A percentile compares a stretch with the other conserved stretches of the same genome.
Evolutionary conservation across 2,888 invertebrate species (phyloP).

Genomic region (Meloe dianella): DNA sequence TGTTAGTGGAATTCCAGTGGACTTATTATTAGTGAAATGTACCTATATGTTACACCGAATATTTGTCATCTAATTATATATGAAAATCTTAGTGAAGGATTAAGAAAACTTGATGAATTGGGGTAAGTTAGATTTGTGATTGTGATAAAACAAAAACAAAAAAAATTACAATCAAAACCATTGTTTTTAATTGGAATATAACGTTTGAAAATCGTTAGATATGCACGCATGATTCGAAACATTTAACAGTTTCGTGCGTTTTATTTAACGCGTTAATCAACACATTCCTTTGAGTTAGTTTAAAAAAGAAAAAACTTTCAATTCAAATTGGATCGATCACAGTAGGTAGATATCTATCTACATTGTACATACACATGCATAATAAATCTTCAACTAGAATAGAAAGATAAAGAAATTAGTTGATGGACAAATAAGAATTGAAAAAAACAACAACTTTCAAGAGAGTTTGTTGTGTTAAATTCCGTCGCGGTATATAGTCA

Average conservation of each 20-base stretch:
- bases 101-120: background rate
- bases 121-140: background rate
- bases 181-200: background rate
- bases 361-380: too few species aligned
- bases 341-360: too few species aligned
- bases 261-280: background rate
- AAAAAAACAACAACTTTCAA: background rate
- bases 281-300: background rate
- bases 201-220: background rate
- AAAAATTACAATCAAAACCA: background rate
- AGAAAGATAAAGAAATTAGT: too few species aligned
- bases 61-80: too few species aligned
- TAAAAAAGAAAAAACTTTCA: background rate
- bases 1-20: slow-evolving; percentile 10
- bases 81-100: background rate
- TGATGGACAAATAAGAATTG: background rate
- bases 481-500: background rate
- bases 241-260: background rate
- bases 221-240: background rate
- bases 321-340: background rate
- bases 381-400: background rate
- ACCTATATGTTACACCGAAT: too few species aligned
- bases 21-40: too few species aligned
- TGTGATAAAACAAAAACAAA: too few species aligned
- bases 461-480: slow-evolving; percentile 6